Evolutionary conservation across 53 echinoderm and acorn worm genomes (phyloP), one percentile per base, ranked within the genome.

Genomic region (Mesocentrotus franciscanus): DNA sequence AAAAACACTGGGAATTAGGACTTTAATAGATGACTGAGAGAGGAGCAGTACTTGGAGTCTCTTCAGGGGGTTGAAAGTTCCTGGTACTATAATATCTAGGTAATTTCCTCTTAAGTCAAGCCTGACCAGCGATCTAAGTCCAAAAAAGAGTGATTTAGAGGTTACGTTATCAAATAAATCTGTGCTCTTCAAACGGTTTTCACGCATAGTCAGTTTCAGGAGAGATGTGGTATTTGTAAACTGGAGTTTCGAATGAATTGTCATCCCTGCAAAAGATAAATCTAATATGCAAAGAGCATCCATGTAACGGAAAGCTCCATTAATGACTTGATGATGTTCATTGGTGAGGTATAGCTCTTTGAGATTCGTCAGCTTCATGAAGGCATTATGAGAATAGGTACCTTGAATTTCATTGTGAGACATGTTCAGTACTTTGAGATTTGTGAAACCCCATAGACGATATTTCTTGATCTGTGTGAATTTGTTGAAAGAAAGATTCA

Each of bases 401-500:
- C 4, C 0, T 2, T 13, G 1, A 1, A 91, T 14, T 35, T 64
- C 66, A 91, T 91, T 91, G 36, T 64, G 20, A 61, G 91, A 91
- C 22, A 66, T 66, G 20, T 91, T 35, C 27, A 91, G 39, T 62
- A 64, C 24, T 91, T 33, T 61, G 35, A 91, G 35, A 91, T 91
- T 91, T 1, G 64, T 30, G 22, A 64, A 66, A 33, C 91, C 36
- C 24, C 1, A 10, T 10, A 91, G 13, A 22, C 66, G 14, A 64
- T 36, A 36, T 8, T 32, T 39, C 0, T 62, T 62, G 17, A 62
- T 8, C 22, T 10, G 14, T 34, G 7, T 22, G 39, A 91, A 8
- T 91, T 32, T 61, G 66, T 91, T 91, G 35, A 56, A 66, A 62
- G 91, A 91, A 62, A 91, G 62, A 91, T 91, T 39, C 18, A 91